These are phyloP conservation scores for Drosophila paranaensis DNA, from an alignment of 2,888 invertebrate genomes.

Conservation along the genomic window DNA sequence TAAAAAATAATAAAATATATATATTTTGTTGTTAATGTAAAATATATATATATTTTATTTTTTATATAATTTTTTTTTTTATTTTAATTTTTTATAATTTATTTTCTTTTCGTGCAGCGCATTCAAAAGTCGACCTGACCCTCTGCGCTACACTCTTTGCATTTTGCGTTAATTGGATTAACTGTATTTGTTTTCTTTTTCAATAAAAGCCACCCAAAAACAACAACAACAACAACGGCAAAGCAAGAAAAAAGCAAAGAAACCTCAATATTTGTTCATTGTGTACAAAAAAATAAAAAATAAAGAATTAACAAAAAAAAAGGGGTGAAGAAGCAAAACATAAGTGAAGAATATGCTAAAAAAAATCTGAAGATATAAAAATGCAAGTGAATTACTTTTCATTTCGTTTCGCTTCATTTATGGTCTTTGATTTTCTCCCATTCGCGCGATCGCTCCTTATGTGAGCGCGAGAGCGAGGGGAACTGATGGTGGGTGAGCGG, in stretches of 20 bases:
- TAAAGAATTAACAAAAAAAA: conserved; percentile 2
- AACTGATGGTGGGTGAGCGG: conserved; percentile 14
- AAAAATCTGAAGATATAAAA: conserved; percentile 54
- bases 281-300: conserved; percentile 28
- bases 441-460: conserved; percentile 37
- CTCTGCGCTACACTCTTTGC: conserved; percentile 24
- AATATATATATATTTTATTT: no score
- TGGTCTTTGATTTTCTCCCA: conserved; percentile 14
- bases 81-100: not conserved
- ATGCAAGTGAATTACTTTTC: conserved; percentile 65
- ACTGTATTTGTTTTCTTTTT: conserved; percentile 66
- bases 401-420: conserved; percentile 36
- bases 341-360: conserved; percentile 49
- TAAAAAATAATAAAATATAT: no score
- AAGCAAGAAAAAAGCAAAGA: conserved; percentile 26
- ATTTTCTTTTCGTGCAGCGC: conserved; percentile 23
- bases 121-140: conserved; percentile 34
- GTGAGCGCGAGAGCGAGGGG: conserved; percentile 7
- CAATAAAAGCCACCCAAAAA: conserved; percentile 32
- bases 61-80: not conserved
- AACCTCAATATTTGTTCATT: conserved; percentile 65
- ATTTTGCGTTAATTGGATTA: conserved; percentile 75
- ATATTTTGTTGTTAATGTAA: no score
- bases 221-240: not conserved
- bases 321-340: conserved; percentile 1